Percentiles rank a stretch among this genome's conserved stretches.
Conservation (phyloP, 2,113 vertebrate genomes). For the Azemiops feae region DNA sequence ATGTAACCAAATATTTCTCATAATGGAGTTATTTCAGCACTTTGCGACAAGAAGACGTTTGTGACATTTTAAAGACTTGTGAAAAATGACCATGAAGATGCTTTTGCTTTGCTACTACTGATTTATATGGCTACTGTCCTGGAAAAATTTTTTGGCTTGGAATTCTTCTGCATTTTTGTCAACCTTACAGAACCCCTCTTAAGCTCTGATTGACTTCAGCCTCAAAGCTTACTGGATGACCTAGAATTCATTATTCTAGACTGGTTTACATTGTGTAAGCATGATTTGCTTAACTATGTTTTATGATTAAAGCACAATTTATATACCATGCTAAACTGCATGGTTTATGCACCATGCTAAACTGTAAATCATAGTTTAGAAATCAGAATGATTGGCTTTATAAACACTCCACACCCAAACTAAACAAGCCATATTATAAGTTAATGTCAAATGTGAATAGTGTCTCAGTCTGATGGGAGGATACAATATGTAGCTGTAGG, state of each 20-base stretch:
- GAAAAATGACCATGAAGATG: background rate
- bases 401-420: background rate
- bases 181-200: background rate
- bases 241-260: background rate
- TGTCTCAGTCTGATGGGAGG: background rate
- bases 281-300: background rate
- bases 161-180: background rate
- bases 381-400: background rate
- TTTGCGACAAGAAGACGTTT: background rate
- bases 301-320: background rate
- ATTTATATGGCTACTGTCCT: background rate
- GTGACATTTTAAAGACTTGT: background rate
- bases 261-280: background rate
- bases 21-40: background rate
- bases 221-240: background rate
- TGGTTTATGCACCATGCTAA: background rate
- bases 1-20: background rate
- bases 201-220: background rate
- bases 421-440: background rate
- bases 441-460: background rate
- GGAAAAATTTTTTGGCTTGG: background rate
- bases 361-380: background rate
- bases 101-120: background rate
- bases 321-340: background rate
- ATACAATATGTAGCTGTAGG: background rate